phyloP scores from a whole-genome alignment of 2,888 invertebrate species.

The Cremastinae sp. region DNA sequence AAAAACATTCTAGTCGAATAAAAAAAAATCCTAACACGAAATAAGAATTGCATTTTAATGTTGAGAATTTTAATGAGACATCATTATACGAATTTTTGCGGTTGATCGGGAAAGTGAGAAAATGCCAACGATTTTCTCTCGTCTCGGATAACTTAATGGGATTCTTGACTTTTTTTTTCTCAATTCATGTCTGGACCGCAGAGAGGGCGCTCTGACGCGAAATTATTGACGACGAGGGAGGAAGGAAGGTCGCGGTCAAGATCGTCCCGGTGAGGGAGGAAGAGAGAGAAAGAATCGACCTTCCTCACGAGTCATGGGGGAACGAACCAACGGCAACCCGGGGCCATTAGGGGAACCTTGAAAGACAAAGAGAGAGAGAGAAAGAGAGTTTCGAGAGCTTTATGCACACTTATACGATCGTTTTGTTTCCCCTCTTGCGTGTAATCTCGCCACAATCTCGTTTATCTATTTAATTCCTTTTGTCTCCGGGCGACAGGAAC shows the following conservation, averaged over 20 bases:
- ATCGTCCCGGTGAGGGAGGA: conserved; percentile 41
- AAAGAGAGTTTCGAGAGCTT: conserved; percentile 27
- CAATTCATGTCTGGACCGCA: conserved; percentile 23
- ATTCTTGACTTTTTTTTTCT: conserved; percentile 14
- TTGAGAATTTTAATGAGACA: too few relatives aligned
- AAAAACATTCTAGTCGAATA: too few relatives aligned
- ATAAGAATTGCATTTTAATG: too few relatives aligned
- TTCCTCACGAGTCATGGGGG: conserved; percentile 54
- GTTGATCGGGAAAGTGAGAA: too few relatives aligned
- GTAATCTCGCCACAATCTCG: conserved; percentile 1
- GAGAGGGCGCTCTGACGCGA: conserved; percentile 30
- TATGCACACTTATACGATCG: conserved; percentile 32
- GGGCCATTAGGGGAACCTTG: conserved; percentile 53
- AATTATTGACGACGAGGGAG: conserved; percentile 54
- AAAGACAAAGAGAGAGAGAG: conserved; percentile 9
- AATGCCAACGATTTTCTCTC: not conserved
- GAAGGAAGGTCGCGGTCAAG: conserved; percentile 63
- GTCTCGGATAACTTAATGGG: conserved; percentile 1
- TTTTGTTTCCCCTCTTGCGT: conserved; percentile 23
- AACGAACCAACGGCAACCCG: conserved; percentile 41
- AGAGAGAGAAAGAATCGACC: conserved; percentile 49
- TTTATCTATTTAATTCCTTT: conserved; percentile 34
- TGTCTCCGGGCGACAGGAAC: not conserved
- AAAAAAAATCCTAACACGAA: too few relatives aligned
- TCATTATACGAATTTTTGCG: too few relatives aligned